phyloP scores from a whole-genome alignment of 2,113 vertebrate species.

The Brachyistius frenatus region DNA sequence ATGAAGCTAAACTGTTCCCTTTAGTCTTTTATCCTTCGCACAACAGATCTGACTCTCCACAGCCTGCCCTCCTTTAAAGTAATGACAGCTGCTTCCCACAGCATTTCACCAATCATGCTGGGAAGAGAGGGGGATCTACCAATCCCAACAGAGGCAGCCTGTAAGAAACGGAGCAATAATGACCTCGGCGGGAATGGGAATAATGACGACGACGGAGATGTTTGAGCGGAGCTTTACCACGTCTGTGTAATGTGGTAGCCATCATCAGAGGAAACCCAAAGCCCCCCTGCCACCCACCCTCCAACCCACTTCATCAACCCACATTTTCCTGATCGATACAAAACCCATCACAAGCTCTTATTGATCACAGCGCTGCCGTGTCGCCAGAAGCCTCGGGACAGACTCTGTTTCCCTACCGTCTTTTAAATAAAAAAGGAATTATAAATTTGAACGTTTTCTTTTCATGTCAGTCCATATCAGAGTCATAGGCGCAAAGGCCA shows the following conservation, averaged over 20 bases:
- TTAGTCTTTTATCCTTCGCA: slow-evolving; percentile 62
- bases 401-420: slow-evolving; percentile 67
- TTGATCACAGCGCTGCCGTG: slow-evolving; percentile 78
- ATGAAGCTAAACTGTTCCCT: slow-evolving; percentile 66
- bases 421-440: slow-evolving; percentile 70
- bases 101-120: slow-evolving; percentile 27
- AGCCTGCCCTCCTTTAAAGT: slow-evolving; percentile 54
- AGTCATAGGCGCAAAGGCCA: slow-evolving; percentile 65
- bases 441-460: slow-evolving; percentile 69
- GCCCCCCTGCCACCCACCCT: slow-evolving; percentile 9
- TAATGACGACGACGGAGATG: slow-evolving; percentile 51
- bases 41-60: slow-evolving; percentile 46
- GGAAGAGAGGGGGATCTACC: slow-evolving; percentile 18
- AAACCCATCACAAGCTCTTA: slow-evolving; percentile 82
- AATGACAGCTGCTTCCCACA: slow-evolving; percentile 68
- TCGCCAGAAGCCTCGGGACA: slow-evolving; percentile 76
- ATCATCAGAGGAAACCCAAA: slow-evolving; percentile 49
- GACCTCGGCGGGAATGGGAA: slow-evolving; percentile 52
- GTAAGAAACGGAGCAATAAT: slow-evolving; percentile 50
- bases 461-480: slow-evolving; percentile 80
- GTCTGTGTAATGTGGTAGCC: slow-evolving; percentile 44
- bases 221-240: slow-evolving; percentile 53
- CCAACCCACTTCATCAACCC: slow-evolving; percentile 81
- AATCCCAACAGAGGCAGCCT: slow-evolving; percentile 15
- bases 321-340: slow-evolving; percentile 81